Percentiles rank a stretch among this genome's conserved stretches.
These are phyloP conservation scores for Acanthosepion pharaonis DNA, from an alignment of 2,888 invertebrate species.

Conservation along the genomic window DNA sequence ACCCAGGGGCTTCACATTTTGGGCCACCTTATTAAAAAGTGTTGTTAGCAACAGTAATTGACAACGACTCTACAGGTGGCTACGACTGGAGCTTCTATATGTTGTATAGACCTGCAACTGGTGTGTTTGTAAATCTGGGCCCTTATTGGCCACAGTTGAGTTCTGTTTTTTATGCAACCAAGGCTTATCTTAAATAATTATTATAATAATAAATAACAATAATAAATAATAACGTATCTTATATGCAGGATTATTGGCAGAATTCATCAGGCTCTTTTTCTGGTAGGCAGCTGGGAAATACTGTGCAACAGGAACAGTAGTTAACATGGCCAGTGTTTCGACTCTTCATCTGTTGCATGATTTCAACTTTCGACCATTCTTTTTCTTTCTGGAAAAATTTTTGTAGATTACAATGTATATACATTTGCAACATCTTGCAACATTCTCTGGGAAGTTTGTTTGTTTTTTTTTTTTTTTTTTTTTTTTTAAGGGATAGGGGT, in stretches of 20 bases:
- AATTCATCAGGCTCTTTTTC: slow-evolving; percentile 36
- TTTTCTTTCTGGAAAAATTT: neutral
- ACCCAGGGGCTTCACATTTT: slow-evolving; percentile 49
- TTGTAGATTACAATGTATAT: slow-evolving; percentile 10
- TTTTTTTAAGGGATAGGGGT: neutral
- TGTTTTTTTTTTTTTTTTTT: neutral
- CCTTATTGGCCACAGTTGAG: slow-evolving; percentile 47
- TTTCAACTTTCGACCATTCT: slow-evolving; percentile 15
- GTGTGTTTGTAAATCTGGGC: slow-evolving; percentile 48
- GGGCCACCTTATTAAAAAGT: slow-evolving; percentile 47
- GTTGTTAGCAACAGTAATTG: slow-evolving; percentile 34
- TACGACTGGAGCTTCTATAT: slow-evolving; percentile 47
- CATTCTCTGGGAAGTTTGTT: neutral
- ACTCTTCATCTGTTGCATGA: slow-evolving; percentile 34
- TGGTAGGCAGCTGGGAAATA: neutral
- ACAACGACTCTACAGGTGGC: slow-evolving; percentile 41
- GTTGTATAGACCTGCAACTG: slow-evolving; percentile 48
- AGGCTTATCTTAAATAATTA: slow-evolving; percentile 42
- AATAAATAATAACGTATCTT: slow-evolving; percentile 43
- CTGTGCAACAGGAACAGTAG: neutral
- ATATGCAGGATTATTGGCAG: slow-evolving; percentile 41
- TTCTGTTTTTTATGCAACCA: slow-evolving; percentile 45
- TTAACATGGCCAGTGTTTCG: neutral
- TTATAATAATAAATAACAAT: neutral
- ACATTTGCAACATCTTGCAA: too few relatives aligned